A percentile compares a stretch with the other conserved stretches of the same genome.
Evolutionary conservation across 2,113 vertebrate genomes (phyloP).

Genomic region (Fulica atra): DNA sequence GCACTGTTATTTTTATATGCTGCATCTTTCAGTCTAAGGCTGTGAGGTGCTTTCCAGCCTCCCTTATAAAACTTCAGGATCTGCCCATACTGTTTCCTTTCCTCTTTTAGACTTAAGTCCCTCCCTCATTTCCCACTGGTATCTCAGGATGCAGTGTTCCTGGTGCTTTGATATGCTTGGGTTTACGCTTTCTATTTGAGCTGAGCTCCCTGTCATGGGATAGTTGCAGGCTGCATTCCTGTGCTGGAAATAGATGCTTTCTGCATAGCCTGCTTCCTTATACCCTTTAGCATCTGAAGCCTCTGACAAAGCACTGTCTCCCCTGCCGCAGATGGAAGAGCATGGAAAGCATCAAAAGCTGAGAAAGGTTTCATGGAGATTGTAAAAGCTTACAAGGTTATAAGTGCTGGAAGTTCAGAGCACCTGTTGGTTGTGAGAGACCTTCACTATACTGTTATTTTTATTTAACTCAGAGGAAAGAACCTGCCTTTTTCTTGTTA

Average conservation of each 20-base stretch:
- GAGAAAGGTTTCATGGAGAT: background rate
- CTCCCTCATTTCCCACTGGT: background rate
- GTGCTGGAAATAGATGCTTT: slow-evolving; percentile 60
- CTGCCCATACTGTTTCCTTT: background rate
- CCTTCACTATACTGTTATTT: background rate
- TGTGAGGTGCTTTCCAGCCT: background rate
- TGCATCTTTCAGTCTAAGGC: background rate
- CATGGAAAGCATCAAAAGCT: background rate
- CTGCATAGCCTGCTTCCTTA: slow-evolving; percentile 52
- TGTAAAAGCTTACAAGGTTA: background rate
- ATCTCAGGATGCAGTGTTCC: slow-evolving; percentile 17
- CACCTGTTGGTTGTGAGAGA: background rate
- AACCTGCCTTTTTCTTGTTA: background rate
- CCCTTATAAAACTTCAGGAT: background rate
- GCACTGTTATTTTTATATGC: background rate
- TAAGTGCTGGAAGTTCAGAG: background rate
- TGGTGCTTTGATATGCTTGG: slow-evolving; percentile 27
- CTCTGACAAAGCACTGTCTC: background rate
- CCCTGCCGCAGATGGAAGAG: background rate
- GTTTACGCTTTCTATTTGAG: slow-evolving; percentile 57
- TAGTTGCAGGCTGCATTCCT: slow-evolving; percentile 52
- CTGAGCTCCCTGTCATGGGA: slow-evolving; percentile 54
- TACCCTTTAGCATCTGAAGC: slow-evolving; percentile 35
- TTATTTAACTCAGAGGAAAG: background rate
- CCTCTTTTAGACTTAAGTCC: background rate